phyloP scores from a whole-genome alignment of 2,888 invertebrate genomes.

The Arge pagana region DNA sequence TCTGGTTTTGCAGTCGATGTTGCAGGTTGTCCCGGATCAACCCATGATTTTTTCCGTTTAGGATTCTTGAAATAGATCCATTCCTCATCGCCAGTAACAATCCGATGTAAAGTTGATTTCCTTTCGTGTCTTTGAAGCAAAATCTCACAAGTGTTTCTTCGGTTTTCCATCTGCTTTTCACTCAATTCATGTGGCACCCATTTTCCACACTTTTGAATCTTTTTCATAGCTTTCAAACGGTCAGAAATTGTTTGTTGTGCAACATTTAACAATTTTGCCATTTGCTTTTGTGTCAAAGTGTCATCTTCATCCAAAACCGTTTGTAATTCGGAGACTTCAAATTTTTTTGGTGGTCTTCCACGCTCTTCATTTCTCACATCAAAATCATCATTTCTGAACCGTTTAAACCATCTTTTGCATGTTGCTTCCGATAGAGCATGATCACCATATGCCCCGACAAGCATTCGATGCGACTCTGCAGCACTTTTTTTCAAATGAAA shows the following conservation, averaged over 20 bases:
- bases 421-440: conserved; percentile 27
- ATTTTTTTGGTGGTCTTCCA: conserved; percentile 33
- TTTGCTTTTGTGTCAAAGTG: conserved; percentile 25
- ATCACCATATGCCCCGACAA: conserved; percentile 23
- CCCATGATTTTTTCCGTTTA: conserved; percentile 26
- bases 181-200: conserved; percentile 36
- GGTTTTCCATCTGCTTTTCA: conserved; percentile 27
- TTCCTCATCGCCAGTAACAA: conserved; percentile 29
- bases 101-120: conserved; percentile 29
- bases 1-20: conserved; percentile 28
- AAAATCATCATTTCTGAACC: conserved; percentile 30
- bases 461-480: conserved; percentile 28
- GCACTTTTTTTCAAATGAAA: conserved; percentile 31
- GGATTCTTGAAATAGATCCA: conserved; percentile 25
- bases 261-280: conserved; percentile 27
- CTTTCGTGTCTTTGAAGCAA: conserved; percentile 28
- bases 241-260: conserved; percentile 30
- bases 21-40: conserved; percentile 27
- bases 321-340: conserved; percentile 26
- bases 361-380: conserved; percentile 33
- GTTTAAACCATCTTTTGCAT: conserved; percentile 31
- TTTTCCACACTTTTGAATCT: conserved; percentile 35
- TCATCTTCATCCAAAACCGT: conserved; percentile 29
- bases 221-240: conserved; percentile 37
- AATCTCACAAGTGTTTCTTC: conserved; percentile 28